Base-by-base conservation (phyloP, 92 coral and sea anemone species). In the Chrysogorgia sp. region DNA sequence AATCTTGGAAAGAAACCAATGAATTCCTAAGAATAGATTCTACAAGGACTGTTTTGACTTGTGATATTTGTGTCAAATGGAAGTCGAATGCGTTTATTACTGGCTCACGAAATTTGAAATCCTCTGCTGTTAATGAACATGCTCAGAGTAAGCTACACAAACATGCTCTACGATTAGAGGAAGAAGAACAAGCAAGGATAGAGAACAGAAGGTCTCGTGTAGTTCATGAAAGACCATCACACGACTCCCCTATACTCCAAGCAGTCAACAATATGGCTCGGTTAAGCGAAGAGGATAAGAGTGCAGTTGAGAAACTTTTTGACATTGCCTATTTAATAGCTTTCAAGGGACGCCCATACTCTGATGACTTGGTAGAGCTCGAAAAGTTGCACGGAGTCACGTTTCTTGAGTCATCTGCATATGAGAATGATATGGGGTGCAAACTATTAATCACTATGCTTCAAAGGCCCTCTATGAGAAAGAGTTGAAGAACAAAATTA, bases 391-490 rank as follows among this genome's bases (percentile, higher is more conserved):
- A n/a, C n/a, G n/a, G n/a, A n/a, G n/a, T n/a, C n/a, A n/a, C n/a
- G 84, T 79, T 84, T 71, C 59, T 71, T 58, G 70, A 80, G 25
- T 78, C 79, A 69, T 45, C 57, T 84, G 66, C 58, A 29, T 84
- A 84, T 75, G 76, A 79, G 79, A 79, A 79, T 67, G 76, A 84
- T 84, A 84, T 61, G 80, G 88, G 81, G 21, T 70, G 88, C 81
- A 47, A 71, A 69, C 61, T 84, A 64, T 85, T 85, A 15, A 75
- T 79, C 70, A 81, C 64, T 85, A 63, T 85, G 89, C 89, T 21
- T 81, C 89, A 71, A 79, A 79, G 65, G 84, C 84, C n/a, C 81
- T 84, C 15, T 68, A 77, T 68, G 75, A 69, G 64, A 84, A 56
- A 71, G n/a, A n/a, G n/a, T n/a, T n/a, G n/a, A n/a, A n/a, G n/a